Evolutionary conservation across 2,797 vertebrate genomes (phyloP), one percentile per base, ranked within the genome.

Genomic region (Zalophus californianus): DNA sequence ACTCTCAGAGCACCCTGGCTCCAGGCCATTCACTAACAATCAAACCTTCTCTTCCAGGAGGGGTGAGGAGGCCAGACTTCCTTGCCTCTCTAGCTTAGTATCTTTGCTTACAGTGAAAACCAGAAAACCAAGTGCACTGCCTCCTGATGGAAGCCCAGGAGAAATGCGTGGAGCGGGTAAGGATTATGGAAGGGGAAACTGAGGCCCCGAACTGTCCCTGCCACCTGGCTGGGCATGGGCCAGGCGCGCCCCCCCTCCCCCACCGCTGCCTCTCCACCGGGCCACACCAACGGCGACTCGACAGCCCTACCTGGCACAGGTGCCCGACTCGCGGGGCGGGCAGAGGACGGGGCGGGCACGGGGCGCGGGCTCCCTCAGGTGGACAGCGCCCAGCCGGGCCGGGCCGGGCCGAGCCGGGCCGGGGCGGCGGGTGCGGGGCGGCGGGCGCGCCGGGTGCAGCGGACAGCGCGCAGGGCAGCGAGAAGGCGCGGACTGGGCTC

Each of bases 401-500:
- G 12, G 18, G 93, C 90, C 35, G 35, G 35, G 35, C 35, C 35
- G 35, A 35, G 35, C 35, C 29, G 32, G 70, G 64, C 87, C 21
- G 1, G 66, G 90, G 25, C 20, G 16, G 44, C 58, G 2, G 52
- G 82, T 48, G 50, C 32, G 7, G 86, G 86, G 84, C 50, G 52
- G 29, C 9, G 50, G 75, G 35, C 35, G 75, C 73, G 38, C 48
- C 7, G 79, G 62, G 50, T n/a, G 38, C 87, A 52, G 93, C 27
- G 2, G 52, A 72, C 72, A 97, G 77, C 58, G 25, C 52, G 41
- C 88, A 1, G 86, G 89, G 75, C 91, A 32, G 87, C 97, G 96
- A 97, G 98, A 95, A 98, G 98, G 98, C 98, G 48, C 96, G 95
- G 98, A 98, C 98, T 98, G 98, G 98, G 97, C 98, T 98, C 96